Base-by-base conservation (phyloP, 2,797 vertebrate species). In the Selene dorsalis region DNA sequence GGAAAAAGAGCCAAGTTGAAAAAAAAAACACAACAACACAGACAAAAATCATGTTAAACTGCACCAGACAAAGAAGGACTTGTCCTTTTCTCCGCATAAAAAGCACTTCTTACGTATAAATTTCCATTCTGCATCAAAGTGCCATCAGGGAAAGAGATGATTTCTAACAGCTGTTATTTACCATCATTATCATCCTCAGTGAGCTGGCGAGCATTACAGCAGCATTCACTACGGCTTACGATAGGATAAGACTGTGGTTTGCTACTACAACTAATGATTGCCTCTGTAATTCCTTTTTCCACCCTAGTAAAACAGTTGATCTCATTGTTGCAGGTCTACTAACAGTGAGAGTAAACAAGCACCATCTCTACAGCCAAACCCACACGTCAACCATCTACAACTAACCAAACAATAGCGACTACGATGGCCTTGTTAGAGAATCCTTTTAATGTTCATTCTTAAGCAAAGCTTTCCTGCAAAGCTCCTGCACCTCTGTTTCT, bases 231-330 rank as follows among this genome's bases (percentile, higher is more conserved):
- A 20, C 17, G 28, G 59, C 62, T 73, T 24, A 72, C 22, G 50
- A 56, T n/a, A 68, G 64, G 53, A 32, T 47, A 69, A 62, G 20
- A 71, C 32, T 38, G 73, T 60, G 56, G 43, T 73, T 69, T 61
- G n/a, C 69, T 58, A 65, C 78, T 63, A 58, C 30, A 61, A 52
- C 50, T 78, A 77, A 35, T 47, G 24, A 82, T 82, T 84, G 73
- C 73, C 79, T 76, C 62, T 75, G 60, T 59, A 73, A 74, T 79
- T 81, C 45, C 13, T 59, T 73, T 75, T 87, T 84, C 73, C 73
- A 81, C 77, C 81, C 32, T 39, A 32, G 66, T 79, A 69, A 81
- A 83, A 73, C 74, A 85, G 80, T 47, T 77, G 48, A 88, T 69
- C 62, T n/a, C 38, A 72, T 73, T 85, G 77, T 78, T 73, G 60